Evolutionary conservation across 1,140 invertebrate genomes (phyloP).

Genomic region (Goniozus legneri): DNA sequence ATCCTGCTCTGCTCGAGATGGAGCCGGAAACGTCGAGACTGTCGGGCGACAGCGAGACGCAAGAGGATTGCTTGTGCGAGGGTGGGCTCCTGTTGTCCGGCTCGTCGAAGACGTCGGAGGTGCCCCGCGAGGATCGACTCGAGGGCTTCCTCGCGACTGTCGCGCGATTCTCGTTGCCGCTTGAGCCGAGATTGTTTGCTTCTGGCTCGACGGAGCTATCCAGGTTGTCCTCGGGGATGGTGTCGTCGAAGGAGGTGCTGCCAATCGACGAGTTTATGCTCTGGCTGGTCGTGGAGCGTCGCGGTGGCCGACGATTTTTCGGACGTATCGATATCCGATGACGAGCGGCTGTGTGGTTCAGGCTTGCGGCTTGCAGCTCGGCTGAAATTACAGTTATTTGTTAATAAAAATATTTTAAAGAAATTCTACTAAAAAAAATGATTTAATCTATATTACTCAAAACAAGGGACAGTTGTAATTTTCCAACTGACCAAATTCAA

Average conservation of each 20-base stretch:
- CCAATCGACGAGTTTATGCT: conserved; percentile 12
- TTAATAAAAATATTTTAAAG: background rate
- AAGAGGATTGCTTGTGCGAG: too few species aligned
- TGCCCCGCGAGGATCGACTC: conserved; percentile 38
- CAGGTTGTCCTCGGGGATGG: conserved; percentile 34
- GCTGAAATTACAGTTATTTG: conserved; percentile 22
- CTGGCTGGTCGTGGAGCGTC: conserved; percentile 24
- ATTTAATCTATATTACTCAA: too few species aligned
- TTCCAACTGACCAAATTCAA: too few species aligned
- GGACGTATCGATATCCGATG: conserved; percentile 50
- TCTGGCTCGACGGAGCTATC: conserved; percentile 45
- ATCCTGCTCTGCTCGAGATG: conserved; percentile 27
- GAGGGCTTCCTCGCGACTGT: conserved; percentile 42
- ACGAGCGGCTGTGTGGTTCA: conserved; percentile 47
- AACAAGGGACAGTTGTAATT: too few species aligned
- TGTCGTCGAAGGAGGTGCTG: conserved; percentile 25
- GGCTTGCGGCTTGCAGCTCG: conserved; percentile 36
- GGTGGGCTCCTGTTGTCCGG: too few species aligned
- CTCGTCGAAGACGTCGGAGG: conserved; percentile 46
- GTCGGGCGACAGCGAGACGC: conserved; percentile 48
- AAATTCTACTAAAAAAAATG: conserved; percentile 4
- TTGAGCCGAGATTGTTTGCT: conserved; percentile 21
- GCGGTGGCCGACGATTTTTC: conserved; percentile 48
- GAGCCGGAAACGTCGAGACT: too few species aligned
- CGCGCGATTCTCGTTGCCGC: conserved; percentile 20